Evolutionary conservation across 30 jellyfish, hydroid and myxozoan species (phyloP).

Genomic region (Turritopsis rubra): DNA sequence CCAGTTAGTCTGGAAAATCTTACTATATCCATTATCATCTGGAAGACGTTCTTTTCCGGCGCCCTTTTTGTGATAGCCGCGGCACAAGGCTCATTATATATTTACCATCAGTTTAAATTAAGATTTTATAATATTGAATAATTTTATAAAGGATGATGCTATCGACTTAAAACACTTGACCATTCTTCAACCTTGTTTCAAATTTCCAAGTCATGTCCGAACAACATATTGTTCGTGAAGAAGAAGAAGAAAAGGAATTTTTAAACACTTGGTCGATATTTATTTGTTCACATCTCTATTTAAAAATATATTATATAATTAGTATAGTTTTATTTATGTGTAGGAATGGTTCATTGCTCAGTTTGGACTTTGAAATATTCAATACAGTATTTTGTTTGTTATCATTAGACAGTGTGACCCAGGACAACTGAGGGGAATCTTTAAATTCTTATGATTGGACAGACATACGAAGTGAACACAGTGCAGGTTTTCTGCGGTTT

Average conservation of each 20-base stretch:
- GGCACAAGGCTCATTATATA: not conserved
- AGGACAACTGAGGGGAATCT: not conserved
- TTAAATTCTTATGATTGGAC: not conserved
- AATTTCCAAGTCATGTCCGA: too few species aligned
- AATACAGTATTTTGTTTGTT: too few species aligned
- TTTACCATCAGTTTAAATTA: not conserved
- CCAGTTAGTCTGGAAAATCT: too few species aligned
- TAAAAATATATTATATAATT: too few species aligned
- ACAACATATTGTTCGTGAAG: not conserved
- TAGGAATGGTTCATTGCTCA: not conserved
- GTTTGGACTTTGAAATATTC: too few species aligned
- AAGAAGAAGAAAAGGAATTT: not conserved
- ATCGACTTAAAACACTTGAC: not conserved
- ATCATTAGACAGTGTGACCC: not conserved
- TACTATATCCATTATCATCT: too few species aligned
- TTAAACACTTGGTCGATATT: not conserved
- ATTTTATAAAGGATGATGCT: not conserved
- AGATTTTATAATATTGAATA: not conserved
- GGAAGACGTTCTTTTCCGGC: not conserved
- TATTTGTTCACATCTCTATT: not conserved
- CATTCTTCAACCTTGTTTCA: too few species aligned
- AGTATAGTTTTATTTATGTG: not conserved
- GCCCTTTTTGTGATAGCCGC: not conserved
- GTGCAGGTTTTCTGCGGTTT: too few species aligned
- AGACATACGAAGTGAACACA: not conserved